Conservation (phyloP, 2,113 vertebrate genomes). For the Campylomormyrus tamandua region DNA sequence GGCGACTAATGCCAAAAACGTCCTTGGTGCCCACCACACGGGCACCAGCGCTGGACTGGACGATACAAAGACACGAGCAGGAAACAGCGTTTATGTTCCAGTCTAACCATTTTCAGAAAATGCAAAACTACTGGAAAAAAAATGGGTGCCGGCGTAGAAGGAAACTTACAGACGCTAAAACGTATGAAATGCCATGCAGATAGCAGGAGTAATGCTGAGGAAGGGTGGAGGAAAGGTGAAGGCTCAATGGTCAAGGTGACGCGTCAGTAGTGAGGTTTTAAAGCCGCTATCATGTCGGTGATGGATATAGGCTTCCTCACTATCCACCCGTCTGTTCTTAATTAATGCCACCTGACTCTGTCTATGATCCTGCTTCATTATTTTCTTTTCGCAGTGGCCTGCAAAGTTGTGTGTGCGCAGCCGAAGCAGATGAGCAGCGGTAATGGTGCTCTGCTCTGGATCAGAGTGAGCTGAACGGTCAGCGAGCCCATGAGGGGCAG, state of each 20-base stretch:
- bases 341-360: conserved; percentile 37
- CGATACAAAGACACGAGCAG: background rate
- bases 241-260: conserved; percentile 32
- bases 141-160: background rate
- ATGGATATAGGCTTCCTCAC: conserved; percentile 32
- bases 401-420: background rate
- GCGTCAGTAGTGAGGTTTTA: conserved; percentile 46
- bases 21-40: background rate
- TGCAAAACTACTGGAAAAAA: background rate
- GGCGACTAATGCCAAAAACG: background rate
- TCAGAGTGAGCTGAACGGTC: background rate
- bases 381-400: background rate
- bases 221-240: conserved; percentile 37
- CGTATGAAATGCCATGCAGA: background rate
- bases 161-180: background rate
- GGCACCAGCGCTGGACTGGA: background rate
- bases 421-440: background rate
- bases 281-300: conserved; percentile 34
- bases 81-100: background rate
- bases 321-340: conserved; percentile 30
- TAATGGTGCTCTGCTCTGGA: background rate
- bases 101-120: background rate
- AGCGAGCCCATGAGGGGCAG: background rate
- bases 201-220: background rate
- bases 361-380: background rate